Percentiles rank a stretch among this genome's conserved stretches.
Evolutionary conservation across 1,140 invertebrate species (phyloP).

Genomic region (Elysia chlorotica): DNA sequence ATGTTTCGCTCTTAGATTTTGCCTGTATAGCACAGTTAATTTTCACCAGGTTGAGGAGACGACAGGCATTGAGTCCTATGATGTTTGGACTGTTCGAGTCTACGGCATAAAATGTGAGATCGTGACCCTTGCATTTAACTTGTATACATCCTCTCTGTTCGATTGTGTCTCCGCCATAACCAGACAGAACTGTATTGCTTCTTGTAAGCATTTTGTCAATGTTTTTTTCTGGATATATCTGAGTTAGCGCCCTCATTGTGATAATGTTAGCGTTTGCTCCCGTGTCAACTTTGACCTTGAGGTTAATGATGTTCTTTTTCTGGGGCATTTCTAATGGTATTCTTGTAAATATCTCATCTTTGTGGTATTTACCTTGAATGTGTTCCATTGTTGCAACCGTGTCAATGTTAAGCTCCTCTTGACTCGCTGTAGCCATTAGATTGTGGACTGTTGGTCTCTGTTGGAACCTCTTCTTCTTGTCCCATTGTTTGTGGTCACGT

Average conservation of each 20-base stretch:
- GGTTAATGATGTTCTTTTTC: background rate
- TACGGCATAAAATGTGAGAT: conserved; percentile 11
- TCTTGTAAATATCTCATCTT: background rate
- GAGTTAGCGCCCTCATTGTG: background rate
- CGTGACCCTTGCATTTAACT: no score
- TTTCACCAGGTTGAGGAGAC: no score
- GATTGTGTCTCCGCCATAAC: background rate
- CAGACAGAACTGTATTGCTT: background rate
- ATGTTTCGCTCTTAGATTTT: background rate
- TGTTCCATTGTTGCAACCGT: background rate
- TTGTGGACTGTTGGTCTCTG: background rate
- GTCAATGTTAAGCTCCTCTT: background rate
- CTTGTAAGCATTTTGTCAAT: background rate
- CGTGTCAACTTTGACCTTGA: conserved; percentile 6
- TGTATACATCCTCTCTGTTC: conserved; percentile 3
- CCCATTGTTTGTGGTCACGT: background rate
- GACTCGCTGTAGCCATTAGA: background rate
- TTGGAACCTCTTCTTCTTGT: no score
- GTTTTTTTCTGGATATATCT: background rate
- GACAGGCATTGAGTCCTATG: conserved; percentile 1
- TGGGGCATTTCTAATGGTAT: background rate
- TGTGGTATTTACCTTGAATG: background rate
- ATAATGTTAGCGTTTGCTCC: background rate
- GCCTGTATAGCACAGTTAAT: no score
- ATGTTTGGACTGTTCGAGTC: conserved; percentile 2